Conservation (phyloP, 2,113 vertebrate genomes). For the Phycodurus eques region DNA sequence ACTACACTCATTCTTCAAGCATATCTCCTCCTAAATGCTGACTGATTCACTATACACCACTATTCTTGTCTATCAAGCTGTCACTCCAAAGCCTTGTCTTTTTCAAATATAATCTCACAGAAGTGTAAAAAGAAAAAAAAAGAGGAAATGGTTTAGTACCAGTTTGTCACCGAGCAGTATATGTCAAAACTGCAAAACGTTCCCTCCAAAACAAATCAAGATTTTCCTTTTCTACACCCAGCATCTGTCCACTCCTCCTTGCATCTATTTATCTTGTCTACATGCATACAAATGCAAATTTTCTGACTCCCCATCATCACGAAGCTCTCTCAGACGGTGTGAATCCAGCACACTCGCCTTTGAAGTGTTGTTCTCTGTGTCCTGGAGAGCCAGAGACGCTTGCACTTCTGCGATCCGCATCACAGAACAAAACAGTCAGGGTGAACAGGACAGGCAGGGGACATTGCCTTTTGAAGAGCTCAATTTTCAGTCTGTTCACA, state of each 20-base stretch:
- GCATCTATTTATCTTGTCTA: not conserved
- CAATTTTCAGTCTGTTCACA: conserved; percentile 10
- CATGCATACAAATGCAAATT: not conserved
- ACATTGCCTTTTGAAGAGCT: conserved; percentile 16
- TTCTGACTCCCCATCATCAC: not conserved
- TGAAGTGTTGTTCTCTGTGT: conserved; percentile 34
- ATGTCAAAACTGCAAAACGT: not conserved
- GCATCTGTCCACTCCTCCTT: conserved; percentile 1
- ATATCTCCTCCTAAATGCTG: not conserved
- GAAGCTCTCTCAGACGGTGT: conserved; percentile 12
- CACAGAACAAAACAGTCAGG: conserved; percentile 18
- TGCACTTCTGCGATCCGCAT: conserved; percentile 20
- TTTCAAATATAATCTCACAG: not conserved
- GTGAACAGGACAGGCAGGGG: conserved; percentile 5
- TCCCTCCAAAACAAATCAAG: conserved; percentile 4
- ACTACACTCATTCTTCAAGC: not conserved
- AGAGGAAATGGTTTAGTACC: not conserved
- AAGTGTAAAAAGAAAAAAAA: not conserved
- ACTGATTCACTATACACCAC: not conserved
- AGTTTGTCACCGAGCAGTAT: not conserved
- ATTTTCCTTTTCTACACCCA: conserved; percentile 14
- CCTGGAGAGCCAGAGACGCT: conserved; percentile 17
- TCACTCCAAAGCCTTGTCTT: not conserved
- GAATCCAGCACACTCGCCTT: conserved; percentile 36
- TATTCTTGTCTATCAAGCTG: not conserved